These are phyloP conservation scores for Apodemia duryi DNA, from an alignment of 2,888 invertebrate species.

Conservation along the genomic window DNA sequence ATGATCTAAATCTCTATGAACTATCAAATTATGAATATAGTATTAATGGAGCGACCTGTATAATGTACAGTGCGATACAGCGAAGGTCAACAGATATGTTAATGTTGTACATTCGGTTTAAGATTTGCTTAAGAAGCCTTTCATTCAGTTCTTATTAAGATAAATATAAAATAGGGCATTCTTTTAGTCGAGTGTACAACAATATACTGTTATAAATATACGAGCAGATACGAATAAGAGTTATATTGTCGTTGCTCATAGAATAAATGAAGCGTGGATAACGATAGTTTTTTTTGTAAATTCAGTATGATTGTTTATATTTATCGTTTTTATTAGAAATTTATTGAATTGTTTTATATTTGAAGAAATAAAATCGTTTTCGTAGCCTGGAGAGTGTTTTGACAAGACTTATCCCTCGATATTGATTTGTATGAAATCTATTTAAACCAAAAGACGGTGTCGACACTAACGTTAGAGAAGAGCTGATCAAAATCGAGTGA, in stretches of 20 bases:
- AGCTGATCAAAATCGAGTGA: too few species aligned
- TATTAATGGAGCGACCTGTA: not conserved
- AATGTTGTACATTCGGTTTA: not conserved
- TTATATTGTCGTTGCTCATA: not conserved
- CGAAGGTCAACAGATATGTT: not conserved
- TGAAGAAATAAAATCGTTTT: not conserved
- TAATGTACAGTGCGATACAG: not conserved
- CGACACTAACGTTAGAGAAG: too few species aligned
- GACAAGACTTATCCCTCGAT: not conserved
- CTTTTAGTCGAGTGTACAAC: not conserved
- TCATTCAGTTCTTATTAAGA: not conserved
- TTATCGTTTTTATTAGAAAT: constrained; percentile 5
- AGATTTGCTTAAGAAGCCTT: not conserved
- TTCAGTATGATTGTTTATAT: not conserved
- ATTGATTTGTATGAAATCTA: not conserved
- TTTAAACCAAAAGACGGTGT: not conserved
- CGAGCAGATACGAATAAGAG: not conserved
- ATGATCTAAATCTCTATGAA: not conserved
- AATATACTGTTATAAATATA: not conserved
- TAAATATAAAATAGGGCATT: not conserved
- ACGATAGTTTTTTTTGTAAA: not conserved
- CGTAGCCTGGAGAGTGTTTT: not conserved
- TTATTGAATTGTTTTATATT: constrained; percentile 4
- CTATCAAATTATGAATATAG: not conserved
- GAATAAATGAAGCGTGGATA: not conserved